Percentiles rank a stretch among this genome's conserved stretches.
Conservation (phyloP, 53 echinoderm and acorn worm genomes). For the Holothuria leucospilota region DNA sequence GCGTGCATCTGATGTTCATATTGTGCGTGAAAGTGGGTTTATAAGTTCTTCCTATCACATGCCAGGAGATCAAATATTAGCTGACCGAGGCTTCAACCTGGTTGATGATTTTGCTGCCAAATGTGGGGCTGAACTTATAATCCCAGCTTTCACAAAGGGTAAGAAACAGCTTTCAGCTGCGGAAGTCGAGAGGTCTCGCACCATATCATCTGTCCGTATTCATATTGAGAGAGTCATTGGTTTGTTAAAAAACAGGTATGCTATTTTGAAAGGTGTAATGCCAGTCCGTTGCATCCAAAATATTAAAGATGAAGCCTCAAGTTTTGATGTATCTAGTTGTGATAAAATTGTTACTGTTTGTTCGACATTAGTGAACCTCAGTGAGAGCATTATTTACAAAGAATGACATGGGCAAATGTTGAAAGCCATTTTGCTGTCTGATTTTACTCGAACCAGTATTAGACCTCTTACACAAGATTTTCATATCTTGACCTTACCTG, state of each 20-base stretch:
- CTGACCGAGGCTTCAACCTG: constrained; percentile 43
- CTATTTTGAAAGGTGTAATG: constrained; percentile 17
- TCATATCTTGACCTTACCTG: too few relatives aligned
- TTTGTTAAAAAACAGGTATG: constrained; percentile 29
- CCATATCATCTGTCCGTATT: constrained; percentile 36
- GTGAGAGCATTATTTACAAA: constrained; percentile 52
- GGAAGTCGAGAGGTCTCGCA: constrained; percentile 44
- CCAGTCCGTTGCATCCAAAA: constrained; percentile 41
- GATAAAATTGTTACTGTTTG: constrained; percentile 54
- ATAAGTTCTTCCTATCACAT: constrained; percentile 15
- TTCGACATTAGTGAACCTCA: constrained; percentile 41
- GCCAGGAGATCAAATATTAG: constrained; percentile 53
- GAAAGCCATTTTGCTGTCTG: too few relatives aligned
- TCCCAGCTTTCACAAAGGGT: constrained; percentile 57
- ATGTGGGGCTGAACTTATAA: constrained; percentile 21
- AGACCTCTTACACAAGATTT: too few relatives aligned
- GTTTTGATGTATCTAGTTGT: constrained; percentile 32
- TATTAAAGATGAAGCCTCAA: constrained; percentile 39
- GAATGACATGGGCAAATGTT: neutral
- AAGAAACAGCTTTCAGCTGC: constrained; percentile 47
- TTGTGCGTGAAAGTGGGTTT: constrained; percentile 34
- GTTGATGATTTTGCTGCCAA: constrained; percentile 38
- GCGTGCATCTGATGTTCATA: constrained; percentile 42
- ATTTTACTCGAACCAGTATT: too few relatives aligned
- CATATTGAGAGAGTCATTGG: constrained; percentile 49